Conservation (phyloP, 2,888 invertebrate genomes). For the Synanthedon vespiformis region DNA sequence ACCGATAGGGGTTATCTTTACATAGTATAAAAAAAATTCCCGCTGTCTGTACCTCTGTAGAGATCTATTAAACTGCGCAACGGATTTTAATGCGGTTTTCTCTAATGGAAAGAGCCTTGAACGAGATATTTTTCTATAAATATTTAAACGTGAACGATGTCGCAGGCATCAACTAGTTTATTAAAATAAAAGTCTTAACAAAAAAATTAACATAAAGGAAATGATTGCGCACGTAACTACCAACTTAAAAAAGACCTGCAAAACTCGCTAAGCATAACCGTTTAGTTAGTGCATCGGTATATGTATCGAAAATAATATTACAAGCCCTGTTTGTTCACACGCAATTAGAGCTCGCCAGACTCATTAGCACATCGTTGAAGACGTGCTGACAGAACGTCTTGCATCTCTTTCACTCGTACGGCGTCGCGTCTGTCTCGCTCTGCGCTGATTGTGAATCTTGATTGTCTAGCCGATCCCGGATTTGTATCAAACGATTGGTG, state of each 20-base stretch:
- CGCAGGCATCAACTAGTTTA: too few species aligned
- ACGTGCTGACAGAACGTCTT: conserved; percentile 20
- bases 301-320: conserved; percentile 39
- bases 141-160: too few species aligned
- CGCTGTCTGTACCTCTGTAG: too few species aligned
- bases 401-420: conserved; percentile 27
- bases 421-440: conserved; percentile 21
- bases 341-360: conserved; percentile 59
- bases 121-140: too few species aligned
- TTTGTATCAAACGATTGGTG: conserved; percentile 47
- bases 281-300: neutral
- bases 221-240: too few species aligned
- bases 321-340: conserved; percentile 58
- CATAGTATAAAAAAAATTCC: too few species aligned
- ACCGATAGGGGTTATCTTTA: too few species aligned
- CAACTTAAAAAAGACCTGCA: neutral
- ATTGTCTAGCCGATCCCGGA: conserved; percentile 43
- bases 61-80: too few species aligned
- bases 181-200: too few species aligned
- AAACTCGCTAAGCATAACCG: neutral
- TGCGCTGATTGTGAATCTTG: conserved; percentile 47
- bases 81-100: too few species aligned
- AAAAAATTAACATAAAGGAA: too few species aligned
- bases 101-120: too few species aligned
- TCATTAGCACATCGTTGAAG: conserved; percentile 48